Base-by-base conservation (phyloP, 2,888 invertebrate species). In the Callimorpha dominula region DNA sequence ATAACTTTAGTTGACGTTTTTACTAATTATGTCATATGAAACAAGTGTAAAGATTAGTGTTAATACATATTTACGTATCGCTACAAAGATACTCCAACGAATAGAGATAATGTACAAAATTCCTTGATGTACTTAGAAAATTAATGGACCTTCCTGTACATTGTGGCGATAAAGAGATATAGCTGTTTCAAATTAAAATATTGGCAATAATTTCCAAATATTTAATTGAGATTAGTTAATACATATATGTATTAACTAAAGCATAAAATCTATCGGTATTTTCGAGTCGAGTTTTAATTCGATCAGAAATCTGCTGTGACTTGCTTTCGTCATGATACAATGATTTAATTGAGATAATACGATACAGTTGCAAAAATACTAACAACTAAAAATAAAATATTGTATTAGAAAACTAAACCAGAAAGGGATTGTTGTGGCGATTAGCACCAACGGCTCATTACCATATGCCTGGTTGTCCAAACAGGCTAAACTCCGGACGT, bases 381-480 rank as follows among this genome's bases (percentile, higher is more conserved):
- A 50, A 20, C 14, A 31, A 60, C 11, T 42, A 52, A 54, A 43
- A 72, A 46, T 31, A 15, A 65, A 72, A 72, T 67, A 72, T 68
- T 65, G 60, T 62, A 60, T 65, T 31, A 63, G 49, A 68, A 75
- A 66, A 63, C 46, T 31, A 69, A 68, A 71, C 52, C 57, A 50
- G 57, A 40, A 66, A 62, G 50, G 67, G 74, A 82, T 77, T 73
- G 75, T 77, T 72, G 69, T 65, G 67, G 79, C 73, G 78, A 77
- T 80, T 81, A 78, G 76, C 76, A 75, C 75, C 43, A 76, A 70
- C 74, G 77, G 73, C 74, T 84, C 74, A 83, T 82, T 84, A 78
- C 75, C 77, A 79, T 81, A 78, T 75, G 71, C 82, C 79, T 72
- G 79, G 81, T 80, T 81, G 86, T 86, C 86, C 81, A 86, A 85